Evolutionary conservation across 2,888 invertebrate species (phyloP), one percentile per base, ranked within the genome.

Genomic region (Myathropa florea): DNA sequence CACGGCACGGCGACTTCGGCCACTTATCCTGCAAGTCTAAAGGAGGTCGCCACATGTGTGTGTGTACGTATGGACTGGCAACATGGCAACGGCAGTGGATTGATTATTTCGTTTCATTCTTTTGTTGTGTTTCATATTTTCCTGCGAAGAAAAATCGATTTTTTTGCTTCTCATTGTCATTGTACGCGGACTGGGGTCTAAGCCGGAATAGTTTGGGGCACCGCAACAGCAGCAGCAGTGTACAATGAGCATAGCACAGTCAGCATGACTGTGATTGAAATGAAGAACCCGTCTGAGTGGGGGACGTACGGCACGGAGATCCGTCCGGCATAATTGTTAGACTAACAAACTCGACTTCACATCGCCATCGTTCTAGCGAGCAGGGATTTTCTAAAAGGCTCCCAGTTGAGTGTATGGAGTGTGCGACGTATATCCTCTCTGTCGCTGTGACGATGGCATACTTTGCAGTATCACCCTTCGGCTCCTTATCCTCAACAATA

Each of bases 81-180:
- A n/a, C 36, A 28, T 14, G 59, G 59, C 55, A 77, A 72, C 39
- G 60, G 39, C 55, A 71, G 57, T 28, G 26, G 70, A 77, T 72
- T 76, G 84, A 81, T 81, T 73, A 78, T 76, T 72, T 71, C 71
- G 75, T 39, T 63, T 68, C 10, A 23, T 10, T 67, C 61, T 70
- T 73, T 76, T 24, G 21, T 26, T 76, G 53, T 85, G 59, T 61
- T 80, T 68, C 60, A 26, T 53, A 75, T 65, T 59, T 79, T 14
- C 39, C 46, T 21, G 55, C 60, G 70, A 23, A 33, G 21, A 68
- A 80, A 76, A 81, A 84, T 84, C 76, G 76, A 84, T 84, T 76
- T 71, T 72, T 18, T 76, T 12, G 46, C 46, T 4, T 18, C 18
- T n/a, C 18, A 18, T 46, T 46, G 46, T 46, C 46, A 18, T 46